Evolutionary conservation across 2,888 invertebrate species (phyloP), one percentile per base, ranked within the genome.

Genomic region (Gymnocheta viridis): DNA sequence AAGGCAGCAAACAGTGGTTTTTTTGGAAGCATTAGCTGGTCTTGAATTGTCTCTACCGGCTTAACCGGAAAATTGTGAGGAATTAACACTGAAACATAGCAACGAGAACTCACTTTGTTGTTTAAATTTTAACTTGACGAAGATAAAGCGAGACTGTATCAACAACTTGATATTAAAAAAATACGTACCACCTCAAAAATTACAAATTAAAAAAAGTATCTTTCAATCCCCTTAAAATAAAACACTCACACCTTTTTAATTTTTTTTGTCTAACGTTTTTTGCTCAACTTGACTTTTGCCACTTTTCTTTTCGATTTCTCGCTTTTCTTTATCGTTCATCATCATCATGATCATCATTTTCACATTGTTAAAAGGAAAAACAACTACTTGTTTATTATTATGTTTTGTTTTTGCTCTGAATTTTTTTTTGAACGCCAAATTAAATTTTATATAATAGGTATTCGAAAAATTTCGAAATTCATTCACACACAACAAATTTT

Each of bases 341-440:
- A 70, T 56, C 58, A 22, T 69, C 47, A 38, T 62, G 62, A 51
- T 73, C 49, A 38, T 58, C 35, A 64, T 76, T 54, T 82, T 76
- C 69, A 69, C 69, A 62, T 74, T 76, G 69, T 76, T 73, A 35
- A 70, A 51, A 72, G 35, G 44, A 67, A 84, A 77, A 84, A 84
- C 84, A 84, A 84, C 84, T 81, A 84, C 84, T 84, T 84, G 84
- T 84, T 84, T 84, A 81, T 81, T 72, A 69, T 82, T 76, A n/a
- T 56, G 29, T 35, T 67, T 22, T 10, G 60, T 72, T 54, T 47
- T 76, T 24, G 32, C 10, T 58, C 10, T 38, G 5, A 54, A 54
- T 32, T 22, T 51, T 66, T 14, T 51, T 54, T n/a, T 66, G 70
- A 56, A 72, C 51, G 24, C 27, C 51, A 29, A 72, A 66, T 66